Conservation (phyloP, 2,888 invertebrate genomes). For the Myopa tessellatipennis region DNA sequence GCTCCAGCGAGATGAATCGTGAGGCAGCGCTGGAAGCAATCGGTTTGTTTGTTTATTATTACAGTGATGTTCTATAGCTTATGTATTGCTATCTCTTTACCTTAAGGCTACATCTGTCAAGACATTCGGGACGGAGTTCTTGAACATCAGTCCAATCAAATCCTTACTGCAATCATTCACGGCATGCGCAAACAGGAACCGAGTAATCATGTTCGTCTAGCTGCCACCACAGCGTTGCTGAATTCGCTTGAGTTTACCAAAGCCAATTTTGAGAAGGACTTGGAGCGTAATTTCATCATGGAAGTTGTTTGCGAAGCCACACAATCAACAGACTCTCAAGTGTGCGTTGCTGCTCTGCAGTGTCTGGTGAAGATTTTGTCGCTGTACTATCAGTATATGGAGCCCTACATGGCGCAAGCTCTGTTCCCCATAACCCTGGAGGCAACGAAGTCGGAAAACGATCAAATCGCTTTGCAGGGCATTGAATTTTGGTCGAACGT, state of each 20-base stretch:
- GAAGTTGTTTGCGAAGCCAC: constrained; percentile 99
- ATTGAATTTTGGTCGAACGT: constrained; percentile 99
- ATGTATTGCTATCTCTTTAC: constrained; percentile 52
- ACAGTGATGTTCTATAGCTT: constrained; percentile 48
- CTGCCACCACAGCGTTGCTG: constrained; percentile 94
- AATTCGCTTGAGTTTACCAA: constrained; percentile 99
- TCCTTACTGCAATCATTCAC: constrained; percentile 98
- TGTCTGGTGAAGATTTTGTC: constrained; percentile 98
- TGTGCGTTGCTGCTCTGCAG: constrained; percentile 96
- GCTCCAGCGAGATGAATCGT: constrained; percentile 92
- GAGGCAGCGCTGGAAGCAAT: constrained; percentile 98
- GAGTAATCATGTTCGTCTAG: constrained; percentile 92
- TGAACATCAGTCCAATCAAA: constrained; percentile 92
- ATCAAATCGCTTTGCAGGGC: constrained; percentile 96
- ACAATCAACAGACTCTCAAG: constrained; percentile 89
- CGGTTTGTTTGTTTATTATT: constrained; percentile 70
- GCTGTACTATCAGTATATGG: constrained; percentile 98
- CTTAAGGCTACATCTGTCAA: constrained; percentile 86
- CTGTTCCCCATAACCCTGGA: constrained; percentile 97
- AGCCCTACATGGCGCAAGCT: constrained; percentile 98
- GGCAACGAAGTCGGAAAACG: constrained; percentile 97
- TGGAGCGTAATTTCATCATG: constrained; percentile 99
- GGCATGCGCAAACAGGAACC: constrained; percentile 97
- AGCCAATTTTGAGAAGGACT: constrained; percentile 97
- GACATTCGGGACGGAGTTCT: constrained; percentile 96